A percentile compares a stretch with the other conserved stretches of the same genome.
phyloP scores from a whole-genome alignment of 2,888 invertebrate genomes.

The Tricholauxania praeusta region DNA sequence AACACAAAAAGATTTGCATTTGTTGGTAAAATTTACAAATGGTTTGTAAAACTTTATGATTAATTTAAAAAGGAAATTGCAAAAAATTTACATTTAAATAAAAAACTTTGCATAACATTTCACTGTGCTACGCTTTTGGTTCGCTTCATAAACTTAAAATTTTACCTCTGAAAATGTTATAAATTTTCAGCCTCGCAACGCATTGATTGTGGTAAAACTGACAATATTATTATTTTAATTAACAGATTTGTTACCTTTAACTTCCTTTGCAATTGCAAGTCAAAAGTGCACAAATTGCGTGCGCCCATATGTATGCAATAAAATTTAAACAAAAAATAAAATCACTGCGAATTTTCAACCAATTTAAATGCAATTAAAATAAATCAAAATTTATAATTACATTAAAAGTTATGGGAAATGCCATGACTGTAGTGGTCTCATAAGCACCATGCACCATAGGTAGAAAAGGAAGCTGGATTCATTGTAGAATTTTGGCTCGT shows the following conservation, averaged over 20 bases:
- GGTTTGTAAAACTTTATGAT: too few species aligned
- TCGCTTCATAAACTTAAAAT: too few species aligned
- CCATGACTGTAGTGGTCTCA: not conserved
- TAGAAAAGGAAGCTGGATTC: too few species aligned
- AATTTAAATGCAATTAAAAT: constrained; percentile 41
- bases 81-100: too few species aligned
- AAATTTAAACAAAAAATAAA: constrained; percentile 17
- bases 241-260: constrained; percentile 36
- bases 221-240: constrained; percentile 39
- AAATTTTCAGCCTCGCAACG: not conserved
- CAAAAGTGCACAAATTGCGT: constrained; percentile 8
- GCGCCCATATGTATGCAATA: constrained; percentile 7
- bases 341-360: constrained; percentile 18
- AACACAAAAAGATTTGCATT: too few species aligned
- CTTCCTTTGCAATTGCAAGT: constrained; percentile 13
- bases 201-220: constrained; percentile 40
- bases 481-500: not conserved
- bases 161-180: too few species aligned
- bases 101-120: too few species aligned
- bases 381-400: constrained; percentile 42
- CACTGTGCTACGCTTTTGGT: too few species aligned
- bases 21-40: too few species aligned
- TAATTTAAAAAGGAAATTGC: too few species aligned
- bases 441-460: too few species aligned
- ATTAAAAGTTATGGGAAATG: constrained; percentile 37